Conservation (phyloP, 2,113 vertebrate genomes). For the Cinclus mexicanus region DNA sequence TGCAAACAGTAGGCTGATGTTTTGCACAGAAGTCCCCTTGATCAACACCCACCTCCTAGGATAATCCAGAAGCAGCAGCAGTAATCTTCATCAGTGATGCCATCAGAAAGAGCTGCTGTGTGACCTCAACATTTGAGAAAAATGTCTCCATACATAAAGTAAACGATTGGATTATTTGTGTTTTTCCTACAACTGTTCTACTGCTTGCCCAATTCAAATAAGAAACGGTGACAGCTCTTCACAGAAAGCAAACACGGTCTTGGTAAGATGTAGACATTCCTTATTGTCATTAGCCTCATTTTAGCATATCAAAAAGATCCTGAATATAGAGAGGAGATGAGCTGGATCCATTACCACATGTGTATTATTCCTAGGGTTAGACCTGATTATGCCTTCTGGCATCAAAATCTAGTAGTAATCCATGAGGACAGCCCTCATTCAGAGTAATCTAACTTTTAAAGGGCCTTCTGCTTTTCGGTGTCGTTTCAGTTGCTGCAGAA, state of each 20-base stretch:
- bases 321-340: neutral
- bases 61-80: neutral
- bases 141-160: neutral
- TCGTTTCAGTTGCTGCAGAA: neutral
- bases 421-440: neutral
- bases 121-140: neutral
- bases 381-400: neutral
- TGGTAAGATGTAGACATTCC: neutral
- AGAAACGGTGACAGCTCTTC: neutral
- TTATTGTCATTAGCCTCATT: neutral
- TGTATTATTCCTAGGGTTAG: neutral
- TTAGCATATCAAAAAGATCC: neutral
- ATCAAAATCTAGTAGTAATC: neutral
- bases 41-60: neutral
- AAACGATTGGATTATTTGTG: neutral
- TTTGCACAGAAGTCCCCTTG: neutral
- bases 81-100: neutral
- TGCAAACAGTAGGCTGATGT: neutral
- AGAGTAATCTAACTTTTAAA: neutral
- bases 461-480: neutral
- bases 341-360: neutral
- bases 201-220: neutral
- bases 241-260: neutral
- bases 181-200: neutral
- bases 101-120: neutral